Conservation (phyloP, 1,140 invertebrate genomes). For the Coenobita brevimanus region DNA sequence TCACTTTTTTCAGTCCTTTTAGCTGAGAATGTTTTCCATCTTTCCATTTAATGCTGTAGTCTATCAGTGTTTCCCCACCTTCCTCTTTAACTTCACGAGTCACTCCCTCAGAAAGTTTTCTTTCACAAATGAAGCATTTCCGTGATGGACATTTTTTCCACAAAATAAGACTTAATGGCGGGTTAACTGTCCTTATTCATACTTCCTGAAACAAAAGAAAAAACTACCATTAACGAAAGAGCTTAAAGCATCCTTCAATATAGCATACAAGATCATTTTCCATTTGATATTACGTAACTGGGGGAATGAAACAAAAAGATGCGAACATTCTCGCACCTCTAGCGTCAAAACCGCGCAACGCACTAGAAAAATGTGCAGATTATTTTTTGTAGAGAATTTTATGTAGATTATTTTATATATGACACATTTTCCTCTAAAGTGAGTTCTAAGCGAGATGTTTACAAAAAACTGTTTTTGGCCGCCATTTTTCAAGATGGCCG, state of each 20-base stretch:
- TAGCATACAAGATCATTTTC: slow-evolving; percentile 2
- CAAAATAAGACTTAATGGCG: too few species aligned
- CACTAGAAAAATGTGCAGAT: not conserved
- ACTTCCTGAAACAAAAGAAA: not conserved
- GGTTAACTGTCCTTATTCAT: not conserved
- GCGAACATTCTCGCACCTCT: not conserved
- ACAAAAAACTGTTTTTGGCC: too few species aligned
- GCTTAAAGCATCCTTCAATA: not conserved
- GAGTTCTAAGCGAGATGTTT: slow-evolving; percentile 3
- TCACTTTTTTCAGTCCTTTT: too few species aligned
- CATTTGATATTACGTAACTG: slow-evolving; percentile 15
- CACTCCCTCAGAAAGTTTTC: too few species aligned
- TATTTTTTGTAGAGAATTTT: too few species aligned
- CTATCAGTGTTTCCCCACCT: too few species aligned
- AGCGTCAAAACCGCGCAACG: not conserved
- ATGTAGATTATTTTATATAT: not conserved
- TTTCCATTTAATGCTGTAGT: too few species aligned
- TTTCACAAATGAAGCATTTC: too few species aligned
- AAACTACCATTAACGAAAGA: not conserved
- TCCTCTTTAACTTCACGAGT: too few species aligned
- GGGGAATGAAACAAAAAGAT: not conserved
- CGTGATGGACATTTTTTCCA: too few species aligned
- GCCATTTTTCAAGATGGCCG: too few species aligned
- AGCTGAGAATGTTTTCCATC: too few species aligned
- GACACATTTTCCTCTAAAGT: not conserved